Percentiles rank a stretch among this genome's conserved stretches.
Evolutionary conservation across 2,888 invertebrate genomes (phyloP).

Genomic region (Campaea margaritaria): DNA sequence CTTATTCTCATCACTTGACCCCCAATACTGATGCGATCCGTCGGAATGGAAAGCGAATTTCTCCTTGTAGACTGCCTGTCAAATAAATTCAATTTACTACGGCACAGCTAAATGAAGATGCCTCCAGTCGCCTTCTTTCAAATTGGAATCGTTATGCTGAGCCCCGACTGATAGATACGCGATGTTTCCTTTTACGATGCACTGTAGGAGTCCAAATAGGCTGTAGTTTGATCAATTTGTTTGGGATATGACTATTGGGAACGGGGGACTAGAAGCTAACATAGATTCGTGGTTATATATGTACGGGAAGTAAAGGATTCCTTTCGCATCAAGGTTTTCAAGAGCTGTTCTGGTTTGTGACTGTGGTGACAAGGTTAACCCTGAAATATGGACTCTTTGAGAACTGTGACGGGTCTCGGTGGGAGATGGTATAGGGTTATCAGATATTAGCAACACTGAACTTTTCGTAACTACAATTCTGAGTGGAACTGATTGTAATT

Average conservation of each 20-base stretch:
- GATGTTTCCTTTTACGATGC: conserved; percentile 32
- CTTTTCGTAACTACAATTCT: too few species aligned
- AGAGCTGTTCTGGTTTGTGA: too few species aligned
- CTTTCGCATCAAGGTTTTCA: background rate
- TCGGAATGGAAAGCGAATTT: conserved; percentile 56
- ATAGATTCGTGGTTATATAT: too few species aligned
- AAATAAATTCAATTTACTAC: conserved; percentile 68
- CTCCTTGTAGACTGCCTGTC: conserved; percentile 59
- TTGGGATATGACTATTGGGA: background rate
- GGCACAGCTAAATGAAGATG: conserved; percentile 60
- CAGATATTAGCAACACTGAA: too few species aligned
- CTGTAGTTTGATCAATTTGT: background rate
- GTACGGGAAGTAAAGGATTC: background rate
- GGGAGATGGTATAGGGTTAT: too few species aligned
- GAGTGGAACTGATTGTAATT: too few species aligned
- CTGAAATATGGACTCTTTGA: too few species aligned
- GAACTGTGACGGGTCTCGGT: too few species aligned
- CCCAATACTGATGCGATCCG: conserved; percentile 17
- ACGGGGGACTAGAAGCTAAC: background rate
- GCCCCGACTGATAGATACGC: conserved; percentile 44
- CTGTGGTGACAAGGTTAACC: too few species aligned
- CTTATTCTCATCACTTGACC: conserved; percentile 10
- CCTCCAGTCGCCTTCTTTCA: conserved; percentile 47
- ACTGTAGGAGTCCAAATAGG: background rate
- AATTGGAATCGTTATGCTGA: conserved; percentile 54